Percentiles rank a stretch among this genome's conserved stretches.
Evolutionary conservation across 2,113 vertebrate species (phyloP).

Genomic region (Danionella cerebrum): DNA sequence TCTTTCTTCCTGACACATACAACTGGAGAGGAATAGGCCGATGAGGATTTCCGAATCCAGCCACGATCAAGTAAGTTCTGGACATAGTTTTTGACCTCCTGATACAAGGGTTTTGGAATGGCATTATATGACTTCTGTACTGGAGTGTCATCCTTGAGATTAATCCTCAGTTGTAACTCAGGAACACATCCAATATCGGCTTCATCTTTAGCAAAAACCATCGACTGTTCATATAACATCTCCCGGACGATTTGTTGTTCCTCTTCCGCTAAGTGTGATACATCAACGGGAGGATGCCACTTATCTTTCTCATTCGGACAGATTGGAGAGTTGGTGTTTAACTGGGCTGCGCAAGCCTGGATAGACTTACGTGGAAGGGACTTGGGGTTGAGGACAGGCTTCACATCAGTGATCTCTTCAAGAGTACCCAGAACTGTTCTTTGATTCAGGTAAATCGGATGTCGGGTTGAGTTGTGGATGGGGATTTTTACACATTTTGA

Average conservation of each 20-base stretch:
- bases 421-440: slow-evolving; percentile 3
- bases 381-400: neutral
- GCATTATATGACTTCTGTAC: neutral
- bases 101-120: neutral
- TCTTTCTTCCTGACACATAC: neutral
- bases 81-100: neutral
- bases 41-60: neutral
- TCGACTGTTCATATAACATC: neutral
- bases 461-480: neutral
- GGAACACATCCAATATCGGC: neutral
- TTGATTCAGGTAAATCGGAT: neutral
- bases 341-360: neutral
- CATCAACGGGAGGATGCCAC: neutral
- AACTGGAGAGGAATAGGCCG: neutral
- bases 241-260: neutral
- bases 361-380: neutral
- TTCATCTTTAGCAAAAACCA: neutral
- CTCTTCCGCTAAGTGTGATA: neutral
- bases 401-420: neutral
- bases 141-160: neutral
- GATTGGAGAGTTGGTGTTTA: neutral
- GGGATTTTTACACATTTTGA: slow-evolving; percentile 5
- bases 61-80: neutral
- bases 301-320: neutral
- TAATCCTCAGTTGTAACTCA: neutral